Conservation (phyloP, 2,113 vertebrate species). For the Menidia beryllina region DNA sequence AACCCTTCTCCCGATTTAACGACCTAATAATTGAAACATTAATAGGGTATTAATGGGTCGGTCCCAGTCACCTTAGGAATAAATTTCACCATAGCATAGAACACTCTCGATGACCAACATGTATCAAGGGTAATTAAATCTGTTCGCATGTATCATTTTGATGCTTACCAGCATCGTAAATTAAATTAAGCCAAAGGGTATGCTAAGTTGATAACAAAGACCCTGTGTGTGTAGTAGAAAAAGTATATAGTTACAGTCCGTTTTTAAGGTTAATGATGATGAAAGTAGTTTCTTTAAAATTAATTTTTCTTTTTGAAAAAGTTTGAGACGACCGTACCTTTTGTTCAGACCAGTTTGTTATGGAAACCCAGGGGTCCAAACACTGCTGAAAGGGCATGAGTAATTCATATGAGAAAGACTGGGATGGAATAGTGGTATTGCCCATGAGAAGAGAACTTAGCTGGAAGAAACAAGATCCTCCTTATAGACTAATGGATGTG, state of each 20-base stretch:
- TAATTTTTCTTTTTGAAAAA: conserved; percentile 73
- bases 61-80: conserved; percentile 83
- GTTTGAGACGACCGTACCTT: conserved; percentile 49
- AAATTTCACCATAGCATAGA: conserved; percentile 72
- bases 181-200: conserved; percentile 38
- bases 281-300: conserved; percentile 32
- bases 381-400: conserved; percentile 65
- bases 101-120: conserved; percentile 69
- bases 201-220: conserved; percentile 21
- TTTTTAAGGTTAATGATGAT: conserved; percentile 52
- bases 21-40: conserved; percentile 81
- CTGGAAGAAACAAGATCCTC: conserved; percentile 77
- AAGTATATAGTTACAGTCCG: conserved; percentile 16
- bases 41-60: conserved; percentile 78
- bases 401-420: conserved; percentile 58
- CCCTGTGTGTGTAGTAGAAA: background rate
- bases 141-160: conserved; percentile 56
- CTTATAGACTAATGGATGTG: conserved; percentile 79
- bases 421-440: conserved; percentile 54
- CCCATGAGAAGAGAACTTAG: conserved; percentile 74
- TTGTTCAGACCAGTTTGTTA: conserved; percentile 53
- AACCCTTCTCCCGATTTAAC: conserved; percentile 62
- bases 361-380: conserved; percentile 62
- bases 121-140: conserved; percentile 74
- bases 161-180: conserved; percentile 57